Evolutionary conservation across 2,113 vertebrate species (phyloP).

Genomic region (Urocolius indicus): DNA sequence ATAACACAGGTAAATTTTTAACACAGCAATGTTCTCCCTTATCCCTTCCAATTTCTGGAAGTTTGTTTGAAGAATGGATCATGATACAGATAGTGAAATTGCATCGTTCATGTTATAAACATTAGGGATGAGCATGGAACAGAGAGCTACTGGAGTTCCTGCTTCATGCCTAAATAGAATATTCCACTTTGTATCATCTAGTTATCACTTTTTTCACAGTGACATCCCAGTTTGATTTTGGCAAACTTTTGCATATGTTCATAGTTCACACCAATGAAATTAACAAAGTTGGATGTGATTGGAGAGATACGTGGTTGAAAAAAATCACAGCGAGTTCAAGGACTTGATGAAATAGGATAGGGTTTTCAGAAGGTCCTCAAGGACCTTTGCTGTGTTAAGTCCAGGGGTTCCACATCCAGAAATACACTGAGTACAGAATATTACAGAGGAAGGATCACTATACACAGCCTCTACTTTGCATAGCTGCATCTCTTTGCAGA

Average conservation of each 20-base stretch:
- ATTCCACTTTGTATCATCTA: background rate
- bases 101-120: background rate
- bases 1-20: background rate
- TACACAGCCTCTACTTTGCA: background rate
- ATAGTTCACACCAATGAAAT: background rate
- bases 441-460: background rate
- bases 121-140: background rate
- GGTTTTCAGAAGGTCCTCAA: background rate
- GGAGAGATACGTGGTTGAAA: background rate
- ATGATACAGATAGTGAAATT: background rate
- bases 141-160: accelerated
- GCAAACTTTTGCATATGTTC: accelerated
- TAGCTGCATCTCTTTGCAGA: background rate
- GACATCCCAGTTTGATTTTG: background rate
- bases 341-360: background rate
- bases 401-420: background rate
- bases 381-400: background rate
- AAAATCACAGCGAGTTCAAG: background rate
- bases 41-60: background rate
- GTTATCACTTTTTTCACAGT: background rate
- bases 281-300: background rate
- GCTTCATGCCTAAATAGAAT: background rate
- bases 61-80: background rate
- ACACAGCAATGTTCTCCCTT: background rate
- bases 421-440: background rate